These are phyloP conservation scores for Venustoraphidia nigricollis DNA, from an alignment of 2,888 invertebrate genomes.

Conservation along the genomic window DNA sequence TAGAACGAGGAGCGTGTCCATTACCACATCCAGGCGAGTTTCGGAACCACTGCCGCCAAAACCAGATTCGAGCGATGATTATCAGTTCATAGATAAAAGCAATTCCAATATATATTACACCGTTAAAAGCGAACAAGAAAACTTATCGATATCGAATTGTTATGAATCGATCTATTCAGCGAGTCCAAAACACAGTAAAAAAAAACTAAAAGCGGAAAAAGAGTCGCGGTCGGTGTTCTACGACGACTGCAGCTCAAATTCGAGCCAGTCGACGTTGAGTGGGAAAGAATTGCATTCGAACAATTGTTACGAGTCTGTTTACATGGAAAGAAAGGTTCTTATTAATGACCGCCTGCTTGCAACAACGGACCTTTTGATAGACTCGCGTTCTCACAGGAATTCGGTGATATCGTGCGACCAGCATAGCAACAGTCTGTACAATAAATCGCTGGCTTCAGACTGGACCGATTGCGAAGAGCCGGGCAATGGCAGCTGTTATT, in stretches of 20 bases:
- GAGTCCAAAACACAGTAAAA: slow-evolving; percentile 9
- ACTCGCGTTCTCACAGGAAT: slow-evolving; percentile 20
- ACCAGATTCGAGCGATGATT: slow-evolving; percentile 34
- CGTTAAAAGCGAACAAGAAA: slow-evolving; percentile 36
- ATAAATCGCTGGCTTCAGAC: slow-evolving; percentile 33
- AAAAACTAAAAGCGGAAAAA: slow-evolving; percentile 7
- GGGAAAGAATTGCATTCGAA: neutral
- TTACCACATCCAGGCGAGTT: slow-evolving; percentile 26
- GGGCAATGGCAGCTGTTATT: slow-evolving; percentile 17
- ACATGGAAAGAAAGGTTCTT: neutral
- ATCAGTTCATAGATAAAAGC: slow-evolving; percentile 34
- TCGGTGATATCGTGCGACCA: slow-evolving; percentile 41
- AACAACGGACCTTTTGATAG: neutral
- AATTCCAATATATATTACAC: slow-evolving; percentile 42
- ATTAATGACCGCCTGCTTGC: no score
- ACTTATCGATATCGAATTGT: slow-evolving; percentile 33
- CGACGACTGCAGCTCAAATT: neutral
- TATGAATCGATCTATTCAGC: slow-evolving; percentile 36
- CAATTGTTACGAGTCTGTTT: slow-evolving; percentile 2
- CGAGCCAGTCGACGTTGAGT: neutral
- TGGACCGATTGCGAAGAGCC: slow-evolving; percentile 25
- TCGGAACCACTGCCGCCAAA: slow-evolving; percentile 32
- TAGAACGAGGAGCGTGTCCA: slow-evolving; percentile 14
- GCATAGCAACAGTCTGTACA: slow-evolving; percentile 44
- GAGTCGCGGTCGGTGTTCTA: neutral